Base-by-base conservation (phyloP, 2,113 vertebrate species). In the Sitta europaea region DNA sequence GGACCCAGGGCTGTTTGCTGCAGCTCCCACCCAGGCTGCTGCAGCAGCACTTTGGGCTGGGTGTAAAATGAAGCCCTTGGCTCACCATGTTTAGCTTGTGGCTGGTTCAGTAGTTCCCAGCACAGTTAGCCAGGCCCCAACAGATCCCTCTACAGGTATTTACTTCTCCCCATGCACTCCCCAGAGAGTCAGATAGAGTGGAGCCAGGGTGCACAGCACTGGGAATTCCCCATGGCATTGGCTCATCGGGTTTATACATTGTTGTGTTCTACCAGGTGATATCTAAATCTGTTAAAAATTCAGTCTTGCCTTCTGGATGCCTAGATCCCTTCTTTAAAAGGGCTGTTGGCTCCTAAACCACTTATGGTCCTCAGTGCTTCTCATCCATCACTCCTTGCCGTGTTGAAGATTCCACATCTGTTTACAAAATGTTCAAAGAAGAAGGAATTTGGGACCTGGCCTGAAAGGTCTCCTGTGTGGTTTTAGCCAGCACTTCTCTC, bases 371-470 rank as follows among this genome's bases (percentile, higher is more conserved):
- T 73, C 88, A 90, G 19, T 16, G 21, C 3, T 84, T 50, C 55
- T 42, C 72, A 97, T 97, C 83, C 75, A 88, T 96, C 92, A 96
- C 47, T 8, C 36, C 15, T 76, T 76, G 67, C 43, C 90, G 51
- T 77, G 59, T 67, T 95, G 79, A 92, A 76, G 47, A 71, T 71
- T 88, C 42, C 53, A 65, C 6, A 2, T 86, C 82, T 96, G 94
- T 95, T 96, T 94, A 96, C 72, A 88, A 76, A 93, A 77, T 77
- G 91, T 96, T 96, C 86, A 96, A 92, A 95, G 86, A 73, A 88
- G 76, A 66, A 90, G 72, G 79, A 94, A 88, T 92, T 71, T 71
- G 67, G 38, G 83, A 91, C 10, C 88, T 94, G 72, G 63, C n/a
- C 59, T 92, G 72, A 93, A 93, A 94, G 67, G 38, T 22, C 27